Evolutionary conservation across 1,140 invertebrate species (phyloP).

Genomic region (Halesus radiatus): DNA sequence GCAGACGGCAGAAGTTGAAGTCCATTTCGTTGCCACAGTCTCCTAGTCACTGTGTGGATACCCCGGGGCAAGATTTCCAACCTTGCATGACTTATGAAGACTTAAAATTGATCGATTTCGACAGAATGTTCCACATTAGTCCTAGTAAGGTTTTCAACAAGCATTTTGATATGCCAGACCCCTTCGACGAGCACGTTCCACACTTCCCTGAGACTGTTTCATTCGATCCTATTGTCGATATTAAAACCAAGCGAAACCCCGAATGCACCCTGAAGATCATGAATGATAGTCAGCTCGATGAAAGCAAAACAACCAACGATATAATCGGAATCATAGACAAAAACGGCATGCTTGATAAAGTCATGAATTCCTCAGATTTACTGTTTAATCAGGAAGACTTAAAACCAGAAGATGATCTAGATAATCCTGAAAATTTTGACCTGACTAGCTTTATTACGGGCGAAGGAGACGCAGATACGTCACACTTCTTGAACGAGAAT

Average conservation of each 20-base stretch:
- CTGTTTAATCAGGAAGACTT: slow-evolving; percentile 41
- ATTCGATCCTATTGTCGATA: slow-evolving; percentile 10
- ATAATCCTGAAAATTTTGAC: slow-evolving; percentile 50
- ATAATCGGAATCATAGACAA: slow-evolving; percentile 31
- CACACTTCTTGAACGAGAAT: slow-evolving; percentile 20
- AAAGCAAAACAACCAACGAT: slow-evolving; percentile 22
- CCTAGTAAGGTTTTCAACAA: slow-evolving; percentile 50
- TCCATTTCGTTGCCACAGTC: slow-evolving; percentile 52
- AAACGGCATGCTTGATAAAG: slow-evolving; percentile 41
- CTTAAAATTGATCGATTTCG: slow-evolving; percentile 48
- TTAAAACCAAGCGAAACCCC: slow-evolving; percentile 16
- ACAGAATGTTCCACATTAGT: slow-evolving; percentile 42
- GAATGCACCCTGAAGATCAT: neutral
- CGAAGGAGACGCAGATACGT: slow-evolving; percentile 17
- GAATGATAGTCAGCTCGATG: neutral
- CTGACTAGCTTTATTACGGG: slow-evolving; percentile 52
- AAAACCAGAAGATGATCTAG: slow-evolving; percentile 41
- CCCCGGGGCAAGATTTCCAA: slow-evolving; percentile 39
- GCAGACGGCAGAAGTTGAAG: slow-evolving; percentile 46
- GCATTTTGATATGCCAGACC: slow-evolving; percentile 48
- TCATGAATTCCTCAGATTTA: slow-evolving; percentile 37
- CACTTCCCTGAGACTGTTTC: slow-evolving; percentile 14
- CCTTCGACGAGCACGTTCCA: slow-evolving; percentile 20
- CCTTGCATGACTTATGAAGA: slow-evolving; percentile 51
- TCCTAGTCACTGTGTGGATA: slow-evolving; percentile 31